Conservation (phyloP, 1,140 invertebrate species). For the Phymastichus coffea region DNA sequence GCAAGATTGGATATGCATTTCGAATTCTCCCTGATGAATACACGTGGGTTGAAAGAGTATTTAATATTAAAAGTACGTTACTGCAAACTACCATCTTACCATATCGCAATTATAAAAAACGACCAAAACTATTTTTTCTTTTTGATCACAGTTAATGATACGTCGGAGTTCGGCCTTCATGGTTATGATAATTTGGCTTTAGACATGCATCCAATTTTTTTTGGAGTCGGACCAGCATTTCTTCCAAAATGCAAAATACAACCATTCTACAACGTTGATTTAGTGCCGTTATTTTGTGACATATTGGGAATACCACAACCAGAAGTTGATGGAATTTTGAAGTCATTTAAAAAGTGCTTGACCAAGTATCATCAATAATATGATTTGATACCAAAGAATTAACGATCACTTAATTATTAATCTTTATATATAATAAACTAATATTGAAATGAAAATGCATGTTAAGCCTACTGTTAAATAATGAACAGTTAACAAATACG, state of each 20-base stretch:
- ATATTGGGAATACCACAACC: slow-evolving; percentile 58
- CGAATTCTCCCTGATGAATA: slow-evolving; percentile 54
- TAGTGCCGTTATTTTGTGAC: slow-evolving; percentile 66
- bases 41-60: slow-evolving; percentile 49
- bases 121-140: slow-evolving; percentile 25
- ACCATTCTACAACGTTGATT: slow-evolving; percentile 65
- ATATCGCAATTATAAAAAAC: slow-evolving; percentile 1
- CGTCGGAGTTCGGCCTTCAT: slow-evolving; percentile 62
- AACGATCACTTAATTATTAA: no score
- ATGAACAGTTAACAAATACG: no score
- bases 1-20: slow-evolving; percentile 62
- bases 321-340: slow-evolving; percentile 55
- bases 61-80: slow-evolving; percentile 53
- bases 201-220: slow-evolving; percentile 69
- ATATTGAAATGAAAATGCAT: no score
- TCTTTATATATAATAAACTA: no score
- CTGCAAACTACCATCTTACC: no score
- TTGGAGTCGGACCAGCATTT: slow-evolving; percentile 68
- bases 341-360: slow-evolving; percentile 41
- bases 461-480: no score
- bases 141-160: slow-evolving; percentile 48
- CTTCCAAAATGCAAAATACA: slow-evolving; percentile 53
- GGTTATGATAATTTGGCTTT: slow-evolving; percentile 63
- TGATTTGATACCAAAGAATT: no score
- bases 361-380: no score